Evolutionary conservation across 2,797 vertebrate genomes (phyloP), one percentile per base, ranked within the genome.

Genomic region (Rhinogobio ventralis): DNA sequence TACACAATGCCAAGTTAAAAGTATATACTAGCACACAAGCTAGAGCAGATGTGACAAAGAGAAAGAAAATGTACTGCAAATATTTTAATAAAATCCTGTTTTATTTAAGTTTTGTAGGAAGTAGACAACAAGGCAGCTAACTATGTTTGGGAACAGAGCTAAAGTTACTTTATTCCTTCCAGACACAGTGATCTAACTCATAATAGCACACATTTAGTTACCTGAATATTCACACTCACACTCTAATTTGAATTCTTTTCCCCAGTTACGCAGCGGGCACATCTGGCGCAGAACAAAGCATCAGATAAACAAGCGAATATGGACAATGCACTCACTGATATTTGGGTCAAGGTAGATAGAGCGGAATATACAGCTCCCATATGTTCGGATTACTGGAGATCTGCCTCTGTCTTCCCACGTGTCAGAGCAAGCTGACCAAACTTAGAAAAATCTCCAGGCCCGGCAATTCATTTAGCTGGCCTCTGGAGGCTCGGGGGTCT

Each of bases 401-500:
- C 89, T 67, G 79, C 25, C 87, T 85, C 84, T 86, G 85, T 57
- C 89, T 87, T 90, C 86, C 81, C 75, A 53, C 46, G 86, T 92
- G 90, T 92, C 92, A 90, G 76, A 84, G 82, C 15, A 85, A 87
- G 71, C 83, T 90, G 90, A 81, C 78, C 71, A 80, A 68, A 36
- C 84, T 76, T 74, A 60, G 51, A 49, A 79, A 89, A 89, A 88
- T 92, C 91, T 90, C 89, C 83, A 91, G 92, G 92, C 91, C 90
- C 46, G 89, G 92, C 86, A 90, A 94, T 92, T 88, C 90, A 91
- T 94, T 91, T 89, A 91, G 89, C 88, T 89, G 91, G 90, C 87
- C 91, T 92, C 89, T 77, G 84, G 75, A 87, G 91, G 92, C 91
- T 91, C 86, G 85, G 85, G 28, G 91, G 89, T 90, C 89, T 90